Evolutionary conservation across 2,888 invertebrate genomes (phyloP).

Genomic region (Plemyria rubiginata): DNA sequence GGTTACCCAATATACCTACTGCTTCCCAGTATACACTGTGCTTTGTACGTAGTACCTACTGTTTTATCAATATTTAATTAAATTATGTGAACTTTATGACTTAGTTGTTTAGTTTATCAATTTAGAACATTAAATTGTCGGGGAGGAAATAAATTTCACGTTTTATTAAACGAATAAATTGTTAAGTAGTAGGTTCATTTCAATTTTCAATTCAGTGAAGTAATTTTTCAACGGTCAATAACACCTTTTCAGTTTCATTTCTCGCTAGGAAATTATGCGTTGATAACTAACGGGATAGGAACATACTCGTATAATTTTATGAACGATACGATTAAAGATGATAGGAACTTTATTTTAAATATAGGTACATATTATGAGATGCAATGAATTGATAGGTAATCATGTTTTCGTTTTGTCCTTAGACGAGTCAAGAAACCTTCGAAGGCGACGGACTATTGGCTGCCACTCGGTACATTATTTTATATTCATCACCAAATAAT

Average conservation of each 20-base stretch:
- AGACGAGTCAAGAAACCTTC: slow-evolving; percentile 20
- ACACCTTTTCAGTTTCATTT: no score
- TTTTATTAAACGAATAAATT: no score
- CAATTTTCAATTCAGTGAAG: neutral
- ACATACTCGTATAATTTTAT: no score
- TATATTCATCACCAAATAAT: slow-evolving; percentile 4
- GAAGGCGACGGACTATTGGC: slow-evolving; percentile 21
- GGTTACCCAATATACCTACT: slow-evolving; percentile 10
- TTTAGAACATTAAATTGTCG: slow-evolving; percentile 15
- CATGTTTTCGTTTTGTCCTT: slow-evolving; percentile 20
- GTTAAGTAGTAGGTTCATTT: no score
- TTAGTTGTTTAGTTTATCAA: slow-evolving; percentile 11
- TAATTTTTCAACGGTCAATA: neutral
- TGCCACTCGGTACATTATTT: slow-evolving; percentile 18
- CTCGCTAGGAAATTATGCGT: no score
- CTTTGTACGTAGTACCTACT: neutral
- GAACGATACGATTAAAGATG: no score
- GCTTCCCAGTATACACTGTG: slow-evolving; percentile 3
- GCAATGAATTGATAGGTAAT: neutral
- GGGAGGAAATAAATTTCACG: slow-evolving; percentile 5
- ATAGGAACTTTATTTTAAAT: no score
- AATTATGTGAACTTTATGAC: slow-evolving; percentile 18
- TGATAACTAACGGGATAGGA: no score
- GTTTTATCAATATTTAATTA: slow-evolving; percentile 15
- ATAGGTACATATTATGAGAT: no score